Percentiles rank a stretch among this genome's conserved stretches.
phyloP scores from a whole-genome alignment of 2,888 invertebrate genomes.

The Phanerotoma sp. region DNA sequence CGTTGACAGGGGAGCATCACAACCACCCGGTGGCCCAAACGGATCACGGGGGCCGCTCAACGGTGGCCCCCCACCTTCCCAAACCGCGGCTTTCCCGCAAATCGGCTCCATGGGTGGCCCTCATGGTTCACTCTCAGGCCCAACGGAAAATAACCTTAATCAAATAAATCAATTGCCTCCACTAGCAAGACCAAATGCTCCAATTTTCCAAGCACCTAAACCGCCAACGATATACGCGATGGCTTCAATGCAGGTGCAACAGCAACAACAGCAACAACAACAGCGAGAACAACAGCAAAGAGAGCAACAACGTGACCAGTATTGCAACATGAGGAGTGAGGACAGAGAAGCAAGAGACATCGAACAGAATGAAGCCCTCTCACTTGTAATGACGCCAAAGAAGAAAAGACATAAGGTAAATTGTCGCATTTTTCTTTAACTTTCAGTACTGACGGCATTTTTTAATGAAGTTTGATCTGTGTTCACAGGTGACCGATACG shows the following conservation, averaged over 20 bases:
- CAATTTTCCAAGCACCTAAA: constrained; percentile 84
- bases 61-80: constrained; percentile 56
- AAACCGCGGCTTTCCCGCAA: constrained; percentile 62
- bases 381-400: constrained; percentile 91
- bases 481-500: constrained; percentile 75
- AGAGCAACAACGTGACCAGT: constrained; percentile 51
- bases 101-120: constrained; percentile 59
- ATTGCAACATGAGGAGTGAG: constrained; percentile 50
- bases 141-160: constrained; percentile 61
- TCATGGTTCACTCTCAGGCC: constrained; percentile 52
- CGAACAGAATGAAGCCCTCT: constrained; percentile 92
- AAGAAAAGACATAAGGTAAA: constrained; percentile 91
- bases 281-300: constrained; percentile 48
- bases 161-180: constrained; percentile 63
- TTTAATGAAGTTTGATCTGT: constrained; percentile 24
- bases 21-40: constrained; percentile 57
- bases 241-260: constrained; percentile 57
- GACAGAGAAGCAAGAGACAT: constrained; percentile 62
- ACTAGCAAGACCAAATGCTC: constrained; percentile 68
- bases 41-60: constrained; percentile 56
- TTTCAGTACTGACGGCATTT: constrained; percentile 5
- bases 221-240: constrained; percentile 63
- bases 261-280: constrained; percentile 61
- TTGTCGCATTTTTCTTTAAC: constrained; percentile 4
- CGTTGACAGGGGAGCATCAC: constrained; percentile 65